Evolutionary conservation across 2,113 vertebrate species (phyloP).

Genomic region (Poeciliopsis prolifica): DNA sequence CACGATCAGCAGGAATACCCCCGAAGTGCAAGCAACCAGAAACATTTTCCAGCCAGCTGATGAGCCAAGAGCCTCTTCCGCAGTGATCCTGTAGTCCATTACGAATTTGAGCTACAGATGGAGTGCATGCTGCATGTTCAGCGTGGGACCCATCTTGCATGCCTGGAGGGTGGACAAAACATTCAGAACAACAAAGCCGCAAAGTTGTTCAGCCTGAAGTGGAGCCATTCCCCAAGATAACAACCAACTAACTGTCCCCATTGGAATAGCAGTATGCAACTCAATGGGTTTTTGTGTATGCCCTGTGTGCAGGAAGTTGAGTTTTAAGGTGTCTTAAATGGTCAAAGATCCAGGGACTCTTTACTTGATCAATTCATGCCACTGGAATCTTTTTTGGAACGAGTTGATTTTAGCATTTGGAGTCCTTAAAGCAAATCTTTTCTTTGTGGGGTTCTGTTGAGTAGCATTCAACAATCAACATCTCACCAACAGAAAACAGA

Average conservation of each 20-base stretch:
- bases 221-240: conserved; percentile 21
- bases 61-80: conserved; percentile 45
- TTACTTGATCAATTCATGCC: neutral
- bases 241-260: conserved; percentile 21
- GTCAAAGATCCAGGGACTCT: neutral
- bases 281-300: neutral
- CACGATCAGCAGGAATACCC: conserved; percentile 46
- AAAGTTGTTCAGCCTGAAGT: conserved; percentile 23
- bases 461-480: no score
- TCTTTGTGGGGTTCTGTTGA: no score
- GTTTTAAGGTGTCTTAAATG: neutral
- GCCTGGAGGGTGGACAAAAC: conserved; percentile 27
- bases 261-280: conserved; percentile 2
- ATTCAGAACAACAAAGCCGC: conserved; percentile 46
- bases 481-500: no score
- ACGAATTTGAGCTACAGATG: conserved; percentile 39
- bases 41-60: conserved; percentile 45
- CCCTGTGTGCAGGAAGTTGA: neutral
- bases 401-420: no score
- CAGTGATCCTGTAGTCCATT: conserved; percentile 54
- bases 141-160: conserved; percentile 40
- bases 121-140: conserved; percentile 39
- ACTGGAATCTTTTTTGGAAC: no score
- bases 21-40: conserved; percentile 33
- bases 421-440: no score